A percentile compares a stretch with the other conserved stretches of the same genome.
These are phyloP conservation scores for Pseudocheirus occidentalis DNA, from an alignment of 2,797 vertebrate genomes.

Conservation along the genomic window DNA sequence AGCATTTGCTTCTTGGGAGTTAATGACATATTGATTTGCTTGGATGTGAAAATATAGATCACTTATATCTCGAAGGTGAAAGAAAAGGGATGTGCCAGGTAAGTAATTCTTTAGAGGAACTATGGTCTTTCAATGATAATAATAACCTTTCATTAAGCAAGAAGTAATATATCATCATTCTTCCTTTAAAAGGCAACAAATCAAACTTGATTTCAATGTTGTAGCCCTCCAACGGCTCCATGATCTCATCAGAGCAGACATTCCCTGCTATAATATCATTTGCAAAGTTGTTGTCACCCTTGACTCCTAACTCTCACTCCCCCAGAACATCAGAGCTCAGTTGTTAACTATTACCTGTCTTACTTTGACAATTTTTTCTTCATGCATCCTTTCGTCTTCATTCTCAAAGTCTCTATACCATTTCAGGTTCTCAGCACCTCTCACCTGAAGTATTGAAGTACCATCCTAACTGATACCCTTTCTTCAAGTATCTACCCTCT, in stretches of 20 bases:
- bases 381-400: background rate
- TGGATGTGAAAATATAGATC: constrained; percentile 21
- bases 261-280: background rate
- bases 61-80: constrained; percentile 38
- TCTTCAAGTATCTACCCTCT: background rate
- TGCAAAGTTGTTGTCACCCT: background rate
- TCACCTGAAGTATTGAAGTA: background rate
- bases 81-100: background rate
- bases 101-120: background rate
- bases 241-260: background rate
- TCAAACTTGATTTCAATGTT: background rate
- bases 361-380: background rate
- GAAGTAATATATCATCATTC: background rate
- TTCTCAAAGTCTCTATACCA: background rate
- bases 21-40: constrained; percentile 59
- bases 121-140: background rate
- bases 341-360: background rate
- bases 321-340: background rate
- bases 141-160: background rate
- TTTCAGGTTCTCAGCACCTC: background rate
- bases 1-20: constrained; percentile 32
- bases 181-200: constrained; percentile 15
- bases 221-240: background rate
- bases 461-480: background rate
- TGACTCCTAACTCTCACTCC: background rate